phyloP scores from a whole-genome alignment of 1,140 invertebrate species.

The Glossosoma conforme region DNA sequence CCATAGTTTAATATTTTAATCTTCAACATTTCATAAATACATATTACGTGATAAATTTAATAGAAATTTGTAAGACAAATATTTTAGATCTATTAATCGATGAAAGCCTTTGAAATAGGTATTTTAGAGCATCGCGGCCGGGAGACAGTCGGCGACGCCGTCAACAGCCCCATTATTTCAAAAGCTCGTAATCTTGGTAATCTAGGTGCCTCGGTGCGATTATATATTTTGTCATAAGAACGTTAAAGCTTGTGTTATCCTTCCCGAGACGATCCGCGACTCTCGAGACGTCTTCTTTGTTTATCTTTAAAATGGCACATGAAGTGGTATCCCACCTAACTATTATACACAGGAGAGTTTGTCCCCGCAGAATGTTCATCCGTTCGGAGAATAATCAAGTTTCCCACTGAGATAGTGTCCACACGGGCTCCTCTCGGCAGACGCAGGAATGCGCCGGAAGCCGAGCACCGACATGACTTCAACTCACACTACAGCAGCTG shows the following conservation, averaged over 20 bases:
- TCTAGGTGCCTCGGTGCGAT: slow-evolving; percentile 31
- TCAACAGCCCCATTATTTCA: background rate
- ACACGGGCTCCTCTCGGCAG: background rate
- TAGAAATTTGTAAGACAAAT: slow-evolving; percentile 19
- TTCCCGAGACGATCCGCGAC: slow-evolving; percentile 11
- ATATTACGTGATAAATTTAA: slow-evolving; percentile 21
- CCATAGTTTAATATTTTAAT: slow-evolving; percentile 28
- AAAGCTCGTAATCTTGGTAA: slow-evolving; percentile 22
- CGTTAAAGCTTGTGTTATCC: slow-evolving; percentile 33
- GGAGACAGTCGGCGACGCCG: background rate
- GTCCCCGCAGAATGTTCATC: background rate
- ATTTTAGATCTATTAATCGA: slow-evolving; percentile 1
- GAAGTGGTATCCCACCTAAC: slow-evolving; percentile 30
- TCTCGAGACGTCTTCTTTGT: slow-evolving; percentile 6
- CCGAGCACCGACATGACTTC: too few species aligned
- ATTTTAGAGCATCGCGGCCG: background rate
- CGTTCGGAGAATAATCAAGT: too few species aligned
- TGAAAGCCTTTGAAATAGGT: slow-evolving; percentile 4
- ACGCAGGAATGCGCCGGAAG: too few species aligned
- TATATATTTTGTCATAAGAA: slow-evolving; percentile 32
- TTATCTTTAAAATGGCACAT: slow-evolving; percentile 32
- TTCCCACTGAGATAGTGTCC: too few species aligned
- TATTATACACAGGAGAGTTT: slow-evolving; percentile 18
- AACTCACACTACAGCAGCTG: too few species aligned
- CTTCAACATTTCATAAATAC: slow-evolving; percentile 30